Evolutionary conservation across 1,140 invertebrate genomes (phyloP).

Genomic region (Panagrolaimus sp.): DNA sequence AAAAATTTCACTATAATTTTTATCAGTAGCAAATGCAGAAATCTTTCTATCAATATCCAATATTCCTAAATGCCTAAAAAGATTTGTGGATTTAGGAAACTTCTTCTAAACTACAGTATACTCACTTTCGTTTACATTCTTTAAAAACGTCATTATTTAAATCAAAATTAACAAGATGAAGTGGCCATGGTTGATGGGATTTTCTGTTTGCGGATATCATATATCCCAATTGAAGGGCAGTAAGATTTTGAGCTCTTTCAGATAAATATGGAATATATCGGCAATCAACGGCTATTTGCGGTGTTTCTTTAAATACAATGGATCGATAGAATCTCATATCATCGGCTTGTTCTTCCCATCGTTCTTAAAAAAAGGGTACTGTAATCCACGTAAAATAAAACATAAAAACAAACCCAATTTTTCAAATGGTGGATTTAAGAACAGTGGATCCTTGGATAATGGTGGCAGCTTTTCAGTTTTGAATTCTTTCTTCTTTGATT

Average conservation of each 20-base stretch:
- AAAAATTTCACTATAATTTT: conserved; percentile 17
- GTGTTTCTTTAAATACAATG: conserved; percentile 23
- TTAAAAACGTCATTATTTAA: background rate
- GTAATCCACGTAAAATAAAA: background rate
- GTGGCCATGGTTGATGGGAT: conserved; percentile 29
- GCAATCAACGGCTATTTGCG: conserved; percentile 40
- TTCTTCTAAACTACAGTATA: background rate
- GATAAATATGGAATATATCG: conserved; percentile 37
- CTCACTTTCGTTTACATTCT: background rate
- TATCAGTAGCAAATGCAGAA: background rate
- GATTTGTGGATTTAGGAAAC: background rate
- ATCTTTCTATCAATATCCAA: background rate
- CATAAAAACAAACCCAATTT: background rate
- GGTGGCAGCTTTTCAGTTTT: background rate
- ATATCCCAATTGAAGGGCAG: conserved; percentile 36
- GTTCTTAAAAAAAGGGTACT: background rate
- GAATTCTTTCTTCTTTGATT: conserved; percentile 14
- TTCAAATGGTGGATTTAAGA: background rate
- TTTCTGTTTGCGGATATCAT: conserved; percentile 29
- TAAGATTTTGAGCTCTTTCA: conserved; percentile 31
- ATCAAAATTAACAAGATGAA: conserved; percentile 41
- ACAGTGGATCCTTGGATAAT: background rate
- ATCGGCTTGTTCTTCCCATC: background rate
- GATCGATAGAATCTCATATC: background rate
- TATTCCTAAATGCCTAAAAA: background rate